Evolutionary conservation across 2,797 vertebrate genomes (phyloP).

Genomic region (Sardinella longiceps): DNA sequence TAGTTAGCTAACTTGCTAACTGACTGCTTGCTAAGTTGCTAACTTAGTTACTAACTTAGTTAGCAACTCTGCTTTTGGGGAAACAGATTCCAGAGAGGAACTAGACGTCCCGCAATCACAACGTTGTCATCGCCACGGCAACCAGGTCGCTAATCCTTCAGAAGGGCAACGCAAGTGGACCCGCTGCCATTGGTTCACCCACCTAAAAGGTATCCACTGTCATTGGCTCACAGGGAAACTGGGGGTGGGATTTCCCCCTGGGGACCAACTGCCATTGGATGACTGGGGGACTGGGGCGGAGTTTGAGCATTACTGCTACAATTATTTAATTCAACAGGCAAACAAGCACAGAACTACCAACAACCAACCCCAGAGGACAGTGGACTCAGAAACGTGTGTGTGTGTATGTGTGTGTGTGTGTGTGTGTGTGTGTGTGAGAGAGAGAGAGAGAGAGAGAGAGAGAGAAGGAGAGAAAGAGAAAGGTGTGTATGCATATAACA

Average conservation of each 20-base stretch:
- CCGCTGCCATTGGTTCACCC: neutral
- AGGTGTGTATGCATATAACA: neutral
- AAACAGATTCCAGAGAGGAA: slow-evolving; percentile 31
- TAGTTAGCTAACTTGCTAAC: too few relatives aligned
- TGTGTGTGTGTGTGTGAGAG: too few relatives aligned
- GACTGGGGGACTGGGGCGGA: neutral
- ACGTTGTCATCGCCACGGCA: neutral
- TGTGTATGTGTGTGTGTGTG: too few relatives aligned
- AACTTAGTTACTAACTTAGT: too few relatives aligned
- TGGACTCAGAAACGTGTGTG: too few relatives aligned
- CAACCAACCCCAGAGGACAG: neutral
- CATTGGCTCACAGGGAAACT: neutral
- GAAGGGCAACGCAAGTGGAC: neutral
- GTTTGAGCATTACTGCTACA: neutral
- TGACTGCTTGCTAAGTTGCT: too few relatives aligned
- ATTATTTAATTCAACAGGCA: neutral
- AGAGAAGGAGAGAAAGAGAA: too few relatives aligned
- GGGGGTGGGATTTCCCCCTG: neutral
- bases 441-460: too few relatives aligned
- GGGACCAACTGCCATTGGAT: neutral
- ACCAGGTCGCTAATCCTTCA: neutral
- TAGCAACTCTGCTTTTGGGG: too few relatives aligned
- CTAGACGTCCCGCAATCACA: neutral
- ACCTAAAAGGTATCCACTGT: neutral
- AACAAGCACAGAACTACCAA: neutral